Evolutionary conservation across 2,113 vertebrate genomes (phyloP).

Genomic region (Otus sunia): DNA sequence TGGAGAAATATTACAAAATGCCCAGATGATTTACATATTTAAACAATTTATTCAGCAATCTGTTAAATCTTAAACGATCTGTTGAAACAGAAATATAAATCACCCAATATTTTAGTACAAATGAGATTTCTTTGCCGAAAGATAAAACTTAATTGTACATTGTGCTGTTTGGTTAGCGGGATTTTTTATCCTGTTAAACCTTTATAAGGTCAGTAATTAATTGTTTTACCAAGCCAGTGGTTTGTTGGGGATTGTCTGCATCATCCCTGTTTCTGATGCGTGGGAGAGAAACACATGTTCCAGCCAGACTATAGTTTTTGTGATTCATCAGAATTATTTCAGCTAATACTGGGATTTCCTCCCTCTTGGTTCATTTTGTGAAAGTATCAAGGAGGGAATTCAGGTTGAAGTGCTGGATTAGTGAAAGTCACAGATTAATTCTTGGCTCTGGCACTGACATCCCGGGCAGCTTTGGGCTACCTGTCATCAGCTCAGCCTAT

Average conservation of each 20-base stretch:
- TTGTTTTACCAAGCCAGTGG: conserved; percentile 6
- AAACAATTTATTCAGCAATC: conserved; percentile 50
- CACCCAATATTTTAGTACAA: neutral
- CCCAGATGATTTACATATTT: conserved; percentile 52
- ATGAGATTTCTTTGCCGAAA: neutral
- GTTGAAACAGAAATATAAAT: conserved; percentile 46
- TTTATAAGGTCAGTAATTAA: conserved; percentile 20
- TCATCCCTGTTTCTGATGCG: neutral
- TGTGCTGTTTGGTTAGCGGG: neutral
- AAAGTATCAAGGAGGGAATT: neutral
- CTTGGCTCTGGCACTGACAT: neutral
- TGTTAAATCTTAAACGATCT: conserved; percentile 36
- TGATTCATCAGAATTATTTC: neutral
- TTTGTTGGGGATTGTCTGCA: neutral
- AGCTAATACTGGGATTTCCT: neutral
- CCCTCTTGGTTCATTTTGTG: neutral
- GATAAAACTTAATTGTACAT: neutral
- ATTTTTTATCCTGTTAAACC: neutral
- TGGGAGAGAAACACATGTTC: neutral
- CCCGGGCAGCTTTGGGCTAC: neutral
- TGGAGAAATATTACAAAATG: conserved; percentile 49
- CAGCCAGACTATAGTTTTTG: neutral
- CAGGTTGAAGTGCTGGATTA: neutral
- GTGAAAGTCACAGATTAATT: neutral
- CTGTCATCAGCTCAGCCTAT: neutral